A percentile compares a stretch with the other conserved stretches of the same genome.
Conservation (phyloP, 2,113 vertebrate species). For the Myotis lucifugus region DNA sequence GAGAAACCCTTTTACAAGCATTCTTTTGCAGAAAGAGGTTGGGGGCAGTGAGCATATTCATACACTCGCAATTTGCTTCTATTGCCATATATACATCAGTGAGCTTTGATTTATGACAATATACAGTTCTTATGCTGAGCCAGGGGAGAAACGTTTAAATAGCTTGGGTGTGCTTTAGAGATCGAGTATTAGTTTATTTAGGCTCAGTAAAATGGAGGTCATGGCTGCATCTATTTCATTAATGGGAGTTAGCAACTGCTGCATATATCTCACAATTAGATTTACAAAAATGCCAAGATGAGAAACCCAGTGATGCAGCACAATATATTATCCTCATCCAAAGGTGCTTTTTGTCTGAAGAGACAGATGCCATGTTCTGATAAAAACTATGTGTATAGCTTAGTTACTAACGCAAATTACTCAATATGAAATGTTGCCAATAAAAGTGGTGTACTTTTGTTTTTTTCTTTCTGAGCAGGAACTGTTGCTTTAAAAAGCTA, state of each 20-base stretch:
- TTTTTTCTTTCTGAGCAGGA: not conserved
- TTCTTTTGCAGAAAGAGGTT: not conserved
- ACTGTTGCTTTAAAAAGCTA: not conserved
- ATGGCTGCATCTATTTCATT: constrained; percentile 44
- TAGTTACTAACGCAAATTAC: constrained; percentile 41
- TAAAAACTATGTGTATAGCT: not conserved
- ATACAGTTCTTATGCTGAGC: constrained; percentile 58
- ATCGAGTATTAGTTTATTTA: constrained; percentile 22
- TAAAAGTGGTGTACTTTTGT: not conserved
- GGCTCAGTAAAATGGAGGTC: constrained; percentile 36
- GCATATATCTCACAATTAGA: constrained; percentile 46
- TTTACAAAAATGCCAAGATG: constrained; percentile 60
- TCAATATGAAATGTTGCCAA: not conserved
- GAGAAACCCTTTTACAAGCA: not conserved
- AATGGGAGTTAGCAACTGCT: constrained; percentile 51
- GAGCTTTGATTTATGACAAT: constrained; percentile 62
- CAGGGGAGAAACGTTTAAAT: constrained; percentile 59
- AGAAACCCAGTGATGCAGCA: constrained; percentile 52
- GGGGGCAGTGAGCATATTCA: not conserved
- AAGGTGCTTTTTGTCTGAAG: constrained; percentile 56
- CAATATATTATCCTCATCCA: not conserved
- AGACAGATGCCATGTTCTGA: constrained; percentile 38
- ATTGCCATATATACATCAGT: not conserved
- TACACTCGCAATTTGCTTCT: not conserved
- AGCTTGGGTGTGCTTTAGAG: not conserved